Evolutionary conservation across 1,140 invertebrate species (phyloP).

Genomic region (Pseudobourletiella spinata): DNA sequence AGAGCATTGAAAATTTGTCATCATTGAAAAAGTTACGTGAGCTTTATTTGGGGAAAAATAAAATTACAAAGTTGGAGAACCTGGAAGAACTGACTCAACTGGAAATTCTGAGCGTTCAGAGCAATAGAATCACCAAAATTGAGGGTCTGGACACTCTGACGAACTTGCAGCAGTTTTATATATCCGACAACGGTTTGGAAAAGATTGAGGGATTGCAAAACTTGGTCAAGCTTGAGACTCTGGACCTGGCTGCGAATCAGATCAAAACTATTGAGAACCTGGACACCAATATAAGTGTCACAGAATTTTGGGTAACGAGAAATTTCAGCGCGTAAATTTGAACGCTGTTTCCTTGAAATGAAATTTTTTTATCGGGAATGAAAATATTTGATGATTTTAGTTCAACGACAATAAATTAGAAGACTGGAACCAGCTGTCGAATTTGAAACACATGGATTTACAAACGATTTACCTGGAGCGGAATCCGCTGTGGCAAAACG

Average conservation of each 20-base stretch:
- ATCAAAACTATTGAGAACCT: constrained; percentile 75
- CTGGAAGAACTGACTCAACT: constrained; percentile 67
- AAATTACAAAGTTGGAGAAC: constrained; percentile 83
- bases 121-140: constrained; percentile 78
- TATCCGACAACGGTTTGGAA: constrained; percentile 87
- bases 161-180: constrained; percentile 78
- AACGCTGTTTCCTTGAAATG: not conserved
- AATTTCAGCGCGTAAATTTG: not conserved
- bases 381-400: constrained; percentile 48
- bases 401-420: constrained; percentile 84
- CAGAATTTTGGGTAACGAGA: constrained; percentile 85
- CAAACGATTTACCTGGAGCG: constrained; percentile 86
- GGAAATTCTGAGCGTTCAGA: constrained; percentile 70
- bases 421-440: constrained; percentile 75
- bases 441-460: constrained; percentile 62
- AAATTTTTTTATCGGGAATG: constrained; percentile 3
- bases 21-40: constrained; percentile 61
- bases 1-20: constrained; percentile 64
- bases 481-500: constrained; percentile 63
- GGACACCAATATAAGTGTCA: constrained; percentile 59
- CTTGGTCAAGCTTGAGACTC: constrained; percentile 64
- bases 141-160: constrained; percentile 68
- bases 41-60: constrained; percentile 91
- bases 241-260: constrained; percentile 85
- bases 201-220: constrained; percentile 61